These are phyloP conservation scores for Melieria crassipennis DNA, from an alignment of 2,888 invertebrate species.

Conservation along the genomic window DNA sequence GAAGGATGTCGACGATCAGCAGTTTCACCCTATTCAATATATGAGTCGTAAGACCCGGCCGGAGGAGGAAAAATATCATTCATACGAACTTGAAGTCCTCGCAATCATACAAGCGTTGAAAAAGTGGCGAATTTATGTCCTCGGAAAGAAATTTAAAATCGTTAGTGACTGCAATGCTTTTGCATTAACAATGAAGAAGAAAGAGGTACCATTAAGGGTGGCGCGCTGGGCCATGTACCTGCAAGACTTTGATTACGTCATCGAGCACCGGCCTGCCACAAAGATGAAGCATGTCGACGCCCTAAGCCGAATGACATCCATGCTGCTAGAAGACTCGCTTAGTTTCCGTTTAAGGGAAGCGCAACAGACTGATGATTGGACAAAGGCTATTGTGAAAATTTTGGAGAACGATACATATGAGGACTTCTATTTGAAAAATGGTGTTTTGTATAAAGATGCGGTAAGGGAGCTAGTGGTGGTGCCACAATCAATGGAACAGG, in stretches of 20 bases:
- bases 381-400: constrained; percentile 32
- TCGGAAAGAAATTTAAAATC: constrained; percentile 26
- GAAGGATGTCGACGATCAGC: constrained; percentile 23
- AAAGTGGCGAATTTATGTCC: constrained; percentile 31
- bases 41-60: constrained; percentile 26
- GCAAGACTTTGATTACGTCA: constrained; percentile 38
- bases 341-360: constrained; percentile 30
- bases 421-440: constrained; percentile 4
- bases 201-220: constrained; percentile 32
- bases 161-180: constrained; percentile 38
- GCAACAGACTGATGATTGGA: constrained; percentile 24
- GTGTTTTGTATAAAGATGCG: constrained; percentile 11
- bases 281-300: constrained; percentile 39
- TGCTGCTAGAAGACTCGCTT: constrained; percentile 30
- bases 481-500: constrained; percentile 10
- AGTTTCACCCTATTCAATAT: constrained; percentile 38
- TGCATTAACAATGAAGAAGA: constrained; percentile 36
- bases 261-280: constrained; percentile 35
- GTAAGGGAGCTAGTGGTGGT: constrained; percentile 10
- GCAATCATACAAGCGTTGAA: constrained; percentile 32
- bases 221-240: constrained; percentile 37
- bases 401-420: constrained; percentile 1
- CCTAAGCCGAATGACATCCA: constrained; percentile 31
- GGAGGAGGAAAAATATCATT: constrained; percentile 26
- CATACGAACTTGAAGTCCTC: constrained; percentile 29